Evolutionary conservation across 2,888 invertebrate species (phyloP).

Genomic region (Lasioglossum vierecki): DNA sequence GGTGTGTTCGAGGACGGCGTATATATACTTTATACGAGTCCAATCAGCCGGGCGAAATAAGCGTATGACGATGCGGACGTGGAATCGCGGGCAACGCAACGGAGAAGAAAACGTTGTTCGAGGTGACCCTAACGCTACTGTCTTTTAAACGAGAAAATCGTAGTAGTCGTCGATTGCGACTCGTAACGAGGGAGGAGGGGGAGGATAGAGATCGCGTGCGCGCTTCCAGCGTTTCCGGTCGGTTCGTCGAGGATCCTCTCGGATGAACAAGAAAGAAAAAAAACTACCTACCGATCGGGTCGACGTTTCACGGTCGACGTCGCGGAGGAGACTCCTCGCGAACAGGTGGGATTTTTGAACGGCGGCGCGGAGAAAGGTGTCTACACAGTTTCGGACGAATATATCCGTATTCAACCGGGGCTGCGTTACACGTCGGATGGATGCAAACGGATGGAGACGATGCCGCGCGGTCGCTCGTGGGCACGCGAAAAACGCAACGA

Average conservation of each 20-base stretch:
- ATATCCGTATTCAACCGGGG: background rate
- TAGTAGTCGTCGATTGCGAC: background rate
- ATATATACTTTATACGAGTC: background rate
- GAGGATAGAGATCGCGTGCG: background rate
- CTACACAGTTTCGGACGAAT: conserved; percentile 1
- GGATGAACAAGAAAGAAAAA: background rate
- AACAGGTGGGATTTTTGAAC: conserved; percentile 18
- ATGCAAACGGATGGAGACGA: conserved; percentile 8
- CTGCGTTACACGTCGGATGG: background rate
- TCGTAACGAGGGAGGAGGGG: background rate
- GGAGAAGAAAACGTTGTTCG: conserved; percentile 9
- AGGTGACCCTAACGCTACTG: conserved; percentile 42
- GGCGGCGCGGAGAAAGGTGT: background rate
- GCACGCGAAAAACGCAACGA: background rate
- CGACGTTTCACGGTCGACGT: conserved; percentile 13
- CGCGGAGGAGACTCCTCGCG: conserved; percentile 11
- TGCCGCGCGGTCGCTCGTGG: conserved; percentile 2
- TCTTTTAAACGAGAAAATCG: conserved; percentile 63
- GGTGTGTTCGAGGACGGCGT: background rate
- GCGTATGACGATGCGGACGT: conserved; percentile 1
- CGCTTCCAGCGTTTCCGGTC: conserved; percentile 11
- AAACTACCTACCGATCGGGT: background rate
- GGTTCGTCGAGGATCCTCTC: conserved; percentile 10
- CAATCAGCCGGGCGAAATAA: background rate
- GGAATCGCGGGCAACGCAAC: conserved; percentile 7